phyloP scores from a whole-genome alignment of 2,797 vertebrate species.

The Artibeus lituratus region DNA sequence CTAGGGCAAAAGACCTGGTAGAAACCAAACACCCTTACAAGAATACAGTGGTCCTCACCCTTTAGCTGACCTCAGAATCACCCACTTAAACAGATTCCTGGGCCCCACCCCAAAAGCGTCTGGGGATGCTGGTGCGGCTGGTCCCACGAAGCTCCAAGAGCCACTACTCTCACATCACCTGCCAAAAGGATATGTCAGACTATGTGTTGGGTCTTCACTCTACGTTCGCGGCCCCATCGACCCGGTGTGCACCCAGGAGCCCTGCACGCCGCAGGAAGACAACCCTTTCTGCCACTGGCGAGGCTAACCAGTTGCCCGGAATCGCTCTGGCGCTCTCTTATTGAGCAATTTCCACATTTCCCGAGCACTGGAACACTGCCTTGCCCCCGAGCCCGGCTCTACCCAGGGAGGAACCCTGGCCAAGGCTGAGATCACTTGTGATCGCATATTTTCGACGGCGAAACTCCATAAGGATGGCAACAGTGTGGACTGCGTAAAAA shows the following conservation, averaged over 20 bases:
- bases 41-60: neutral
- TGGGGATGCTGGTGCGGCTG: neutral
- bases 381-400: neutral
- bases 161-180: neutral
- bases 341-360: neutral
- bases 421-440: neutral
- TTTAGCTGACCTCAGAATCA: neutral
- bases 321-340: neutral
- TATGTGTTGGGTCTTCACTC: neutral
- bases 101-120: neutral
- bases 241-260: neutral
- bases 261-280: neutral
- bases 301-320: neutral
- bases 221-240: fast-evolving
- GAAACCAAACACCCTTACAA: neutral
- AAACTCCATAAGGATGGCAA: neutral
- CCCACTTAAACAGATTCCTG: neutral
- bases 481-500: neutral
- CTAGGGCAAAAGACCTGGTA: neutral
- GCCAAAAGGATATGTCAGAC: neutral
- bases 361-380: neutral
- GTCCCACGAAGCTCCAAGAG: neutral
- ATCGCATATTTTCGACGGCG: neutral
- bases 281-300: neutral
- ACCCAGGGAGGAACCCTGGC: neutral